Evolutionary conservation across 2,113 vertebrate species (phyloP), one percentile per base, ranked within the genome.

Genomic region (Rutilus rutilus): DNA sequence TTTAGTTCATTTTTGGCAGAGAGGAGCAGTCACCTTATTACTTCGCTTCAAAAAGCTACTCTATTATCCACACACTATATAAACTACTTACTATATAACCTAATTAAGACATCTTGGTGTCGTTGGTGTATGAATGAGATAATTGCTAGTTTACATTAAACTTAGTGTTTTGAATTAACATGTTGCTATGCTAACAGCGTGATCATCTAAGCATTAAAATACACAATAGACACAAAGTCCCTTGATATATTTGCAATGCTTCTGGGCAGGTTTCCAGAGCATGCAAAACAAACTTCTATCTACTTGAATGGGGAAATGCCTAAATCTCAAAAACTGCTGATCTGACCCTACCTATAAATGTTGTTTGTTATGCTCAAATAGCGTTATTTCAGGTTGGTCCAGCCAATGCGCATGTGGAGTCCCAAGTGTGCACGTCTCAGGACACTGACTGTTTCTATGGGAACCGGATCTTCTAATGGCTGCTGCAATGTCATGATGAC

Each of bases 371-470:
- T 57, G 54, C 54, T 8, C 19, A 21, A 57, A 57, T 57, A 62
- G n/a, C 1, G 1, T 33, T 65, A 17, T 30, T 30, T 65, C 2
- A 30, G 62, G 12, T 3, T 65, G 27, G 25, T 65, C 14, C 27
- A 65, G 27, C 17, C 64, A 36, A 17, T 33, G 27, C 14, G 6
- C 62, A 30, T 64, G 25, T 64, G 5, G 1, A 64, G n/a, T 64
- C 25, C 62, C 14, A 17, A 7, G 27, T 67, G 64, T 8, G 64
- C 64, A 67, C 6, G 6, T 67, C 11, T 67, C 27, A 8, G 60
- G 60, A 25, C 47, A 50, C 47, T 57, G 52, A 57, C 64, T 65
- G 64, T 65, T 65, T 65, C 64, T 65, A 65, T 65, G 27, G 64
- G 64, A 65, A 33, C 64, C 5, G 12, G 62, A 64, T 27, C 62